phyloP scores from a whole-genome alignment of 2,113 vertebrate species.

The Ictidomys tridecemlineatus region DNA sequence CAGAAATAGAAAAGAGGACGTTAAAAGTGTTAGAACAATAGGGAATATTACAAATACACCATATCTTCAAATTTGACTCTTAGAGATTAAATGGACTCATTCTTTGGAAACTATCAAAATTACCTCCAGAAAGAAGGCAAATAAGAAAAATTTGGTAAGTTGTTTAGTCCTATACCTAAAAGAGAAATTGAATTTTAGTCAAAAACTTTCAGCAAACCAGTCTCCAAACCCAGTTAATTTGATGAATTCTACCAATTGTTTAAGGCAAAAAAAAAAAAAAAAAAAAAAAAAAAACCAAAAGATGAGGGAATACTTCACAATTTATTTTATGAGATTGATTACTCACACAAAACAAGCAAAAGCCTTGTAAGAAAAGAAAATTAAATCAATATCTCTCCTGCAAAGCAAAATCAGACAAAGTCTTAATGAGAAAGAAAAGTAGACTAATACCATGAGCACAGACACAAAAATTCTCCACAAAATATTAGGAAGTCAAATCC shows the following conservation, averaged over 20 bases:
- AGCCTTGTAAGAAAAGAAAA: neutral
- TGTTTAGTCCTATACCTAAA: neutral
- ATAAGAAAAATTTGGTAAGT: neutral
- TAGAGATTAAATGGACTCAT: neutral
- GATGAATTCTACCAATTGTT: neutral
- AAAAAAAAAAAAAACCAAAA: neutral
- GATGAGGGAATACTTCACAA: neutral
- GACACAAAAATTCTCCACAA: neutral
- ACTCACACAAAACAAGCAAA: neutral
- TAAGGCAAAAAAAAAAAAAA: neutral
- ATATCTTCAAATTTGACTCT: neutral
- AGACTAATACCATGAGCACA: neutral
- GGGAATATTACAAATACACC: neutral
- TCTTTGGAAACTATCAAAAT: neutral
- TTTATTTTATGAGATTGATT: neutral
- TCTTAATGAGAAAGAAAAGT: neutral
- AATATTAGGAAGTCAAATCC: neutral
- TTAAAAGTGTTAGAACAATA: neutral
- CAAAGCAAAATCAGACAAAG: neutral
- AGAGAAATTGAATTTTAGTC: neutral
- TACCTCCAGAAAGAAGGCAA: neutral
- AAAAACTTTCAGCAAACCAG: neutral
- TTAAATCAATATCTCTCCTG: neutral
- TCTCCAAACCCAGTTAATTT: neutral
- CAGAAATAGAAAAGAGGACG: neutral